These are phyloP conservation scores for Hydropsyche betteni DNA, from an alignment of 2,888 invertebrate species.

Conservation along the genomic window DNA sequence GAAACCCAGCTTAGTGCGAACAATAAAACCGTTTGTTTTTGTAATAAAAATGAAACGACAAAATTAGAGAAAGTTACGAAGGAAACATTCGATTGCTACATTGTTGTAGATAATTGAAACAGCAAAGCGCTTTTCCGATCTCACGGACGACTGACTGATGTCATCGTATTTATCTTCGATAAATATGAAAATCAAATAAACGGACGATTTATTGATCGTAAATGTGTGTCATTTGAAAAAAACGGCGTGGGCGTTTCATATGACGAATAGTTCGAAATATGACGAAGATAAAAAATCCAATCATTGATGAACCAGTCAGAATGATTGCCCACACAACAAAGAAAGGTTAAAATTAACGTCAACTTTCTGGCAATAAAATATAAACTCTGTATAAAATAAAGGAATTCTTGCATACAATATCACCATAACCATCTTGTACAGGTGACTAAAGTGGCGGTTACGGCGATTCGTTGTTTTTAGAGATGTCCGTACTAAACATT, in stretches of 20 bases:
- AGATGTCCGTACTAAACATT: slow-evolving; percentile 32
- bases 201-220: slow-evolving; percentile 15
- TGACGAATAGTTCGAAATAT: background rate
- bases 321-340: background rate
- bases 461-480: slow-evolving; percentile 29
- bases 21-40: slow-evolving; percentile 14
- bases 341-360: background rate
- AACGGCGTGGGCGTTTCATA: slow-evolving; percentile 2
- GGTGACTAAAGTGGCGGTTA: slow-evolving; percentile 33
- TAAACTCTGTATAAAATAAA: too few species aligned
- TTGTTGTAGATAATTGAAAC: background rate
- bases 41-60: slow-evolving; percentile 19
- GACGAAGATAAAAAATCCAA: too few species aligned
- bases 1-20: background rate
- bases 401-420: slow-evolving; percentile 2
- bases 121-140: background rate
- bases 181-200: slow-evolving; percentile 16
- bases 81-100: background rate
- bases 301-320: background rate
- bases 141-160: background rate
- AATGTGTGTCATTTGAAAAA: slow-evolving; percentile 5
- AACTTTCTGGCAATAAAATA: background rate
- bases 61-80: slow-evolving; percentile 10
- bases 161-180: background rate
- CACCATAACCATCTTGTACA: slow-evolving; percentile 22